Conservation (phyloP, 1,140 invertebrate species). For the Oncopeltus fasciatus region DNA sequence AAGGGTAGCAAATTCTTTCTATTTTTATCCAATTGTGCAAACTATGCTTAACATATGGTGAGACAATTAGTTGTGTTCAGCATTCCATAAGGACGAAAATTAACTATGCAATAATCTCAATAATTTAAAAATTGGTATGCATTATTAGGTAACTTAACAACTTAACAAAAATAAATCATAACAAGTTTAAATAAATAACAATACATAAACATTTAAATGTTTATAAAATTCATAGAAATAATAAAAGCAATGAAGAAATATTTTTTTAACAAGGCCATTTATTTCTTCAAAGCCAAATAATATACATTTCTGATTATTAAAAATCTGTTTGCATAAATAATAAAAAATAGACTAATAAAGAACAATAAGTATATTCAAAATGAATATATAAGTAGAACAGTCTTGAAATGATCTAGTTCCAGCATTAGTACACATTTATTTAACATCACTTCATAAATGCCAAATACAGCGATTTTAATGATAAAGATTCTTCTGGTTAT, state of each 20-base stretch:
- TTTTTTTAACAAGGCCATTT: background rate
- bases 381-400: too few species aligned
- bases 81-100: background rate
- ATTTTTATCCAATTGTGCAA: background rate
- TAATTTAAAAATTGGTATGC: background rate
- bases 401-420: too few species aligned
- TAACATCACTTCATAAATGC: too few species aligned
- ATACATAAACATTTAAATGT: constrained; percentile 2
- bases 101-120: background rate
- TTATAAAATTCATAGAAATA: background rate
- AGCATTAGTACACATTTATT: too few species aligned
- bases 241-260: background rate
- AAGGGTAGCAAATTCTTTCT: background rate
- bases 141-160: constrained; percentile 2
- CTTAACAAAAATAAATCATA: constrained; percentile 6
- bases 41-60: background rate
- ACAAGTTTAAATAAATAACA: constrained; percentile 7
- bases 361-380: too few species aligned
- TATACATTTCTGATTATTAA: too few species aligned
- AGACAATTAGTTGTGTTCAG: background rate
- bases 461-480: too few species aligned
- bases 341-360: too few species aligned
- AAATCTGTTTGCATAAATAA: too few species aligned
- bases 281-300: background rate
- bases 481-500: too few species aligned